phyloP scores from a whole-genome alignment of 2,888 invertebrate genomes.

The Drosophila heteroneura region DNA sequence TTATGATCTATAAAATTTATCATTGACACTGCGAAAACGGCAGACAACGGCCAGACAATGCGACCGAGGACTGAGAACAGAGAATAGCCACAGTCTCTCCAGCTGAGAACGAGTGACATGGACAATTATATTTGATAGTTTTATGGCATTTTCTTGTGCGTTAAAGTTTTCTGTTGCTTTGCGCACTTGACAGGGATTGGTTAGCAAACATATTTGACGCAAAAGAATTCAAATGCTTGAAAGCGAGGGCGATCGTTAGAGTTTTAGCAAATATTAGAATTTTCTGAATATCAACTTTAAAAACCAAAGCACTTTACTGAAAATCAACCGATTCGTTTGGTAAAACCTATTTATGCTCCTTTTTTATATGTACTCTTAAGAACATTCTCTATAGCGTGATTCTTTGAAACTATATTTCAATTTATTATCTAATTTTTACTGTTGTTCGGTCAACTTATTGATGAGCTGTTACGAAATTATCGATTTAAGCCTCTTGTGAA shows the following conservation, averaged over 20 bases:
- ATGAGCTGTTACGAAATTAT: neutral
- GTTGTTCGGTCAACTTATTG: neutral
- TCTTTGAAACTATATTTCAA: neutral
- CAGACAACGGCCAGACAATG: conserved; percentile 4
- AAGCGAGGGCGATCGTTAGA: neutral
- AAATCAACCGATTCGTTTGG: neutral
- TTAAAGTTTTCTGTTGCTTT: conserved; percentile 22
- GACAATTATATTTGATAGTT: conserved; percentile 70
- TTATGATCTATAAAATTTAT: conserved; percentile 69
- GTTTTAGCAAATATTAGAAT: neutral
- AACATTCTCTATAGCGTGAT: neutral
- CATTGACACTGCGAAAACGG: conserved; percentile 68
- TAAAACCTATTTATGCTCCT: neutral
- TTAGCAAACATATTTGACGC: neutral
- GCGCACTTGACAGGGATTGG: conserved; percentile 3
- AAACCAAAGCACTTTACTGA: neutral
- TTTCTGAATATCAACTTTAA: neutral
- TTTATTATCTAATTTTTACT: no score
- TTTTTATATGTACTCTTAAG: neutral
- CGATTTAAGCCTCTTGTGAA: neutral
- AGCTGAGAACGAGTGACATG: conserved; percentile 36
- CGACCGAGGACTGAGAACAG: conserved; percentile 2
- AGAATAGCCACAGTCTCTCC: conserved; percentile 31
- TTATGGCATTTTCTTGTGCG: conserved; percentile 56
- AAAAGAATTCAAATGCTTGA: neutral